Evolutionary conservation across 1,140 invertebrate genomes (phyloP).

Genomic region (Semibalanus balanoides): DNA sequence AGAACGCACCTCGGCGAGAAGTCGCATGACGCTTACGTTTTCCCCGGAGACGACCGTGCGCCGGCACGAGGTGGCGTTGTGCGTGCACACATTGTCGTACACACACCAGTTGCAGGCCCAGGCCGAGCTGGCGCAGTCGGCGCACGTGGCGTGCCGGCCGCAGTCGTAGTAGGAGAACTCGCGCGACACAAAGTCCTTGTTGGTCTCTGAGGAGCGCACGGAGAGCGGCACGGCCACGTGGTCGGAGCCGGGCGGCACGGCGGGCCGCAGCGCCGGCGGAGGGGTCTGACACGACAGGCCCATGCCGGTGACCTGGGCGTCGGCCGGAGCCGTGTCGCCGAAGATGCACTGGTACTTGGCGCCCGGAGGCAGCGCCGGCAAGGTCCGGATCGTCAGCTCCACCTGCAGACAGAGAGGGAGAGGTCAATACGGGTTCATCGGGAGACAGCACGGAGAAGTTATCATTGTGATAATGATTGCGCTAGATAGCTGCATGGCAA

Average conservation of each 20-base stretch:
- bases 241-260: slow-evolving; percentile 54
- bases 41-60: slow-evolving; percentile 67
- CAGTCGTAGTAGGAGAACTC: slow-evolving; percentile 93
- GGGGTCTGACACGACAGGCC: slow-evolving; percentile 77
- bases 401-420: slow-evolving; percentile 32
- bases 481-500: no score
- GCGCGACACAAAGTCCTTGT: slow-evolving; percentile 85
- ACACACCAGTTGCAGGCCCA: slow-evolving; percentile 95
- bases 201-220: slow-evolving; percentile 80
- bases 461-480: no score
- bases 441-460: no score
- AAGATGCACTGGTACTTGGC: slow-evolving; percentile 84
- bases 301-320: slow-evolving; percentile 57
- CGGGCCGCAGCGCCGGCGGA: slow-evolving; percentile 52
- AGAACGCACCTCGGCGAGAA: no score
- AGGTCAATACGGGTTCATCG: no score
- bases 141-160: slow-evolving; percentile 67
- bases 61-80: slow-evolving; percentile 66
- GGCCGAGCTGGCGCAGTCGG: slow-evolving; percentile 66
- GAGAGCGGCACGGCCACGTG: slow-evolving; percentile 83
- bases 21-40: slow-evolving; percentile 40
- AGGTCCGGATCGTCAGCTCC: slow-evolving; percentile 68
- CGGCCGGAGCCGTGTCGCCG: slow-evolving; percentile 54
- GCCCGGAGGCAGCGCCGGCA: slow-evolving; percentile 71
- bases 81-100: slow-evolving; percentile 84